Evolutionary conservation across 2,888 invertebrate genomes (phyloP).

Genomic region (Camptogramma bilineatum): DNA sequence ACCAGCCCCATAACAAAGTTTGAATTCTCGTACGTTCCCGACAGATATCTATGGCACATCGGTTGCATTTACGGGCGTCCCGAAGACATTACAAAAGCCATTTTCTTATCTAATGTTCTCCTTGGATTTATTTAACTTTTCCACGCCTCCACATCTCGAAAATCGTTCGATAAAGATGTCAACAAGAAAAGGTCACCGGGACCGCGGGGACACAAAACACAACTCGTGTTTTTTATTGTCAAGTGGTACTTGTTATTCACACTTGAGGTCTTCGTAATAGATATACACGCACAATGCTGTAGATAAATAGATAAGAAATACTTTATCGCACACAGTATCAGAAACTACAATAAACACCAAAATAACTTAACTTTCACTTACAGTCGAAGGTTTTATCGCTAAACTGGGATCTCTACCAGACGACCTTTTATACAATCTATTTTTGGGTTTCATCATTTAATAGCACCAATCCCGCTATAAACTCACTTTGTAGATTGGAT

Average conservation of each 20-base stretch:
- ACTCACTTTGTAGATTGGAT: conserved; percentile 13
- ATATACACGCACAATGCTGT: conserved; percentile 31
- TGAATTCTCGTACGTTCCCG: conserved; percentile 63
- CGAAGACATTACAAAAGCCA: conserved; percentile 84
- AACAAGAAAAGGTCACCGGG: conserved; percentile 76
- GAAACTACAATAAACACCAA: background rate
- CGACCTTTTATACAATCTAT: conserved; percentile 17
- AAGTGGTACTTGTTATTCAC: conserved; percentile 49
- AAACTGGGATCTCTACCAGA: background rate
- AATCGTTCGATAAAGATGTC: conserved; percentile 82
- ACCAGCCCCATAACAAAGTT: conserved; percentile 54
- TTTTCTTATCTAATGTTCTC: conserved; percentile 83
- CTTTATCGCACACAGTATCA: background rate
- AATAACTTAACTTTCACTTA: background rate
- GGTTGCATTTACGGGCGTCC: conserved; percentile 83
- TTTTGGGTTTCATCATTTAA: conserved; percentile 20
- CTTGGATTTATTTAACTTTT: conserved; percentile 83
- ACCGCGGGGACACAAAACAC: conserved; percentile 57
- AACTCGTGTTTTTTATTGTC: conserved; percentile 55
- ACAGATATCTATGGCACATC: conserved; percentile 79
- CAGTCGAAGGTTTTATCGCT: background rate
- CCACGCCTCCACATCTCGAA: conserved; percentile 80
- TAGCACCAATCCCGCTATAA: conserved; percentile 7
- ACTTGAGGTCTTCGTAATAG: conserved; percentile 42
- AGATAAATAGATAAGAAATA: background rate